A percentile compares a stretch with the other conserved stretches of the same genome.
Conservation (phyloP, 2,113 vertebrate genomes). For the Cynopterus brachyotis region DNA sequence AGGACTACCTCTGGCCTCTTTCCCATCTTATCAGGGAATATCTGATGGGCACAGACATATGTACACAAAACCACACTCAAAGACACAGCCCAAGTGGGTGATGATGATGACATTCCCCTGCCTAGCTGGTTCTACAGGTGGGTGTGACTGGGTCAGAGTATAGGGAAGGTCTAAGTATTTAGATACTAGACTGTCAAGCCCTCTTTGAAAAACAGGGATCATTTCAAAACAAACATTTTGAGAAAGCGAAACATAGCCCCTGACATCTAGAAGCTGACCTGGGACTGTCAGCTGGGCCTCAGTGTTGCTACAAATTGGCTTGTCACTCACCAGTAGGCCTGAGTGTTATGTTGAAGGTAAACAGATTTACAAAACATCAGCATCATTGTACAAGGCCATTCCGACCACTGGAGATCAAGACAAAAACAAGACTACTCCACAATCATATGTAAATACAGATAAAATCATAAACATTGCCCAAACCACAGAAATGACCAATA, state of each 20-base stretch:
- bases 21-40: slow-evolving; percentile 66
- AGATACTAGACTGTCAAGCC: slow-evolving; percentile 60
- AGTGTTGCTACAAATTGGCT: background rate
- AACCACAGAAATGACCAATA: slow-evolving; percentile 47
- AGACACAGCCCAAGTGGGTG: slow-evolving; percentile 56
- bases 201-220: slow-evolving; percentile 54
- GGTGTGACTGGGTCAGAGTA: slow-evolving; percentile 79
- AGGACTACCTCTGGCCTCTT: slow-evolving; percentile 50
- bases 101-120: slow-evolving; percentile 75
- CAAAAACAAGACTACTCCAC: slow-evolving; percentile 28
- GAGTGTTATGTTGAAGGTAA: background rate
- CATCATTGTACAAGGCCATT: background rate
- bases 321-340: background rate
- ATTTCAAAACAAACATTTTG: slow-evolving; percentile 57
- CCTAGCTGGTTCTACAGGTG: slow-evolving; percentile 71
- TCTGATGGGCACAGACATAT: slow-evolving; percentile 62
- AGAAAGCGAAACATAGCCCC: slow-evolving; percentile 1
- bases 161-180: slow-evolving; percentile 76
- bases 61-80: slow-evolving; percentile 67
- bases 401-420: background rate
- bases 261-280: slow-evolving; percentile 4
- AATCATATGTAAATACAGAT: slow-evolving; percentile 44
- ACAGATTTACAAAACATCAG: background rate
- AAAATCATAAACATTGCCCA: slow-evolving; percentile 3
- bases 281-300: background rate